Evolutionary conservation across 2,113 vertebrate genomes (phyloP).

Genomic region (Psephotus haematonotus): DNA sequence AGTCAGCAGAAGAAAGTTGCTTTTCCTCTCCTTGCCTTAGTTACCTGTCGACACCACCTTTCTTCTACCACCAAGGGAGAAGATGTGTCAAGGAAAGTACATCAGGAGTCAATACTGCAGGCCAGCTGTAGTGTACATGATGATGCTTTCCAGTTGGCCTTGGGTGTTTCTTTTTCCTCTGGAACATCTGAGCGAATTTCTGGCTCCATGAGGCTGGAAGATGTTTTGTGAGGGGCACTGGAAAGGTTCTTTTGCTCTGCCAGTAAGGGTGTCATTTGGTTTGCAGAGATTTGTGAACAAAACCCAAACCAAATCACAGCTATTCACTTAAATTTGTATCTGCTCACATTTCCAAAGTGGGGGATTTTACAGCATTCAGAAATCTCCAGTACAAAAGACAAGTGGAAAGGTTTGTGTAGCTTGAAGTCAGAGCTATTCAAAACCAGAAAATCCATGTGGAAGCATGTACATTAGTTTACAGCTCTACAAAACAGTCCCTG

Average conservation of each 20-base stretch:
- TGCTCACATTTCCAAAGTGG: background rate
- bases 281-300: background rate
- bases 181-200: constrained; percentile 9
- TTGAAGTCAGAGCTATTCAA: constrained; percentile 11
- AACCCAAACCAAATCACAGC: background rate
- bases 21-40: constrained; percentile 31
- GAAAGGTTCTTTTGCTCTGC: background rate
- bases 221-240: background rate
- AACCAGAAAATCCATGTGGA: constrained; percentile 16
- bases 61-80: constrained; percentile 24
- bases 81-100: constrained; percentile 4
- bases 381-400: background rate
- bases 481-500: background rate
- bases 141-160: constrained; percentile 32
- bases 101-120: background rate
- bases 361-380: background rate
- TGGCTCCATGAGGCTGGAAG: constrained; percentile 13
- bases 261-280: background rate
- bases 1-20: background rate
- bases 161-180: background rate
- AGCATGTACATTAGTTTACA: background rate
- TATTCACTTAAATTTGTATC: background rate
- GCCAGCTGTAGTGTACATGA: background rate
- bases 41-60: constrained; percentile 30
- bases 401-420: background rate